Conservation (phyloP, 2,113 vertebrate genomes). For the Salvelinus namaycush region DNA sequence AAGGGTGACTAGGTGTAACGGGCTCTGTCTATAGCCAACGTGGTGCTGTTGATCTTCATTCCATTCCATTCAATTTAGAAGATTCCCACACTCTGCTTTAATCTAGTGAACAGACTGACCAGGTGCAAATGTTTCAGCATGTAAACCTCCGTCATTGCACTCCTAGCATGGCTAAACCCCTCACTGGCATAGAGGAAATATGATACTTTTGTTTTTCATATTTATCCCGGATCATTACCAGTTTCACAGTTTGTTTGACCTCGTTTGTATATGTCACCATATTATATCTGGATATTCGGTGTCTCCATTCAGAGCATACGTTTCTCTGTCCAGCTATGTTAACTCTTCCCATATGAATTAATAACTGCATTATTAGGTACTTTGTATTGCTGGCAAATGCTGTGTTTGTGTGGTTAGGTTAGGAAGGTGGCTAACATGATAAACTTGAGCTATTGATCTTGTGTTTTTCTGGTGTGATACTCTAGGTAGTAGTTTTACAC, state of each 20-base stretch:
- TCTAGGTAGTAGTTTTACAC: conserved; percentile 60
- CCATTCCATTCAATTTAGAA: conserved; percentile 90
- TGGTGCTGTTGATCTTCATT: conserved; percentile 98
- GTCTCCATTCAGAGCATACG: conserved; percentile 54
- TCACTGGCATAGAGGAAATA: background rate
- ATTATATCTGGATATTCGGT: conserved; percentile 30
- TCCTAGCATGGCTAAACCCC: conserved; percentile 45
- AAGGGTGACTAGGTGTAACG: conserved; percentile 77
- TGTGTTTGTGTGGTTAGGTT: conserved; percentile 57
- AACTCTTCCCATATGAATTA: conserved; percentile 22
- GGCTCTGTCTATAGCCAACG: conserved; percentile 85
- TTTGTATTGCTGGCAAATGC: conserved; percentile 66
- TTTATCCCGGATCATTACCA: conserved; percentile 29
- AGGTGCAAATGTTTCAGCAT: conserved; percentile 84
- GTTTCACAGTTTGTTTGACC: conserved; percentile 21
- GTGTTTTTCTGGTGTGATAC: conserved; percentile 69
- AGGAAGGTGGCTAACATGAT: conserved; percentile 70
- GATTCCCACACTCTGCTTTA: conserved; percentile 84
- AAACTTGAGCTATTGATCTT: conserved; percentile 72
- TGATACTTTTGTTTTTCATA: conserved; percentile 48
- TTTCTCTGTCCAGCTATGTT: conserved; percentile 47
- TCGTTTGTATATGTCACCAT: conserved; percentile 46
- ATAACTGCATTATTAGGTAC: conserved; percentile 52
- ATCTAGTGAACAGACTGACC: conserved; percentile 85
- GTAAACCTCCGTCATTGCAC: conserved; percentile 62